Percentiles rank a stretch among this genome's conserved stretches.
Evolutionary conservation across 1,140 invertebrate genomes (phyloP).

Genomic region (Oreohelix idahoensis): DNA sequence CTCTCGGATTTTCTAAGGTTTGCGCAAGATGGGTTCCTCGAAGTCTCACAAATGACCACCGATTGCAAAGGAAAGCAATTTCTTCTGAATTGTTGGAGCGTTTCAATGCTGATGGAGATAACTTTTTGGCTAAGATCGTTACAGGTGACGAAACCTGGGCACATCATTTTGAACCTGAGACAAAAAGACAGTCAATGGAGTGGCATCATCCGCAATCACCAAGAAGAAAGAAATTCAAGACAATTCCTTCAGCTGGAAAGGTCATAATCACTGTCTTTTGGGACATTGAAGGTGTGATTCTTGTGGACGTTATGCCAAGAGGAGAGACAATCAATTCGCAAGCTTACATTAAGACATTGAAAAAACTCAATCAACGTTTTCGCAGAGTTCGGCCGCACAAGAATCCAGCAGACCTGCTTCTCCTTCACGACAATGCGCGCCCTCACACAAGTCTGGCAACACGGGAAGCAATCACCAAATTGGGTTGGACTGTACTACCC

Average conservation of each 20-base stretch:
- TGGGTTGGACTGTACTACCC: neutral
- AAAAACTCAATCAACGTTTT: constrained; percentile 6
- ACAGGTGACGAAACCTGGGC: constrained; percentile 8
- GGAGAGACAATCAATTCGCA: constrained; percentile 2
- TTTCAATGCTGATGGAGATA: constrained; percentile 4
- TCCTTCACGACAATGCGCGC: neutral
- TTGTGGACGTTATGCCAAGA: constrained; percentile 6
- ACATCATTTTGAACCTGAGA: constrained; percentile 7
- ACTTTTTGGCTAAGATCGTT: neutral
- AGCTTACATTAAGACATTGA: constrained; percentile 17
- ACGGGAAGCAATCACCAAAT: constrained; percentile 1
- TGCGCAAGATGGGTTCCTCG: constrained; percentile 13
- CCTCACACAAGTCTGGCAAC: constrained; percentile 13
- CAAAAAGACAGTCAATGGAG: constrained; percentile 5
- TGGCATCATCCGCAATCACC: constrained; percentile 14
- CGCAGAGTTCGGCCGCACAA: constrained; percentile 7
- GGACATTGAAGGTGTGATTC: constrained; percentile 6
- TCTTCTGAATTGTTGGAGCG: constrained; percentile 9
- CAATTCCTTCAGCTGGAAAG: neutral
- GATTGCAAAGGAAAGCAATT: constrained; percentile 9
- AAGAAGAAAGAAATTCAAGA: constrained; percentile 2
- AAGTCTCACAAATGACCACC: neutral
- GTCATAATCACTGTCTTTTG: constrained; percentile 15
- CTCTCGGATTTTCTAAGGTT: constrained; percentile 8
- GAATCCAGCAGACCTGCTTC: constrained; percentile 2